These are phyloP conservation scores for Calypte anna DNA, from an alignment of 2,113 vertebrate species.

Conservation along the genomic window DNA sequence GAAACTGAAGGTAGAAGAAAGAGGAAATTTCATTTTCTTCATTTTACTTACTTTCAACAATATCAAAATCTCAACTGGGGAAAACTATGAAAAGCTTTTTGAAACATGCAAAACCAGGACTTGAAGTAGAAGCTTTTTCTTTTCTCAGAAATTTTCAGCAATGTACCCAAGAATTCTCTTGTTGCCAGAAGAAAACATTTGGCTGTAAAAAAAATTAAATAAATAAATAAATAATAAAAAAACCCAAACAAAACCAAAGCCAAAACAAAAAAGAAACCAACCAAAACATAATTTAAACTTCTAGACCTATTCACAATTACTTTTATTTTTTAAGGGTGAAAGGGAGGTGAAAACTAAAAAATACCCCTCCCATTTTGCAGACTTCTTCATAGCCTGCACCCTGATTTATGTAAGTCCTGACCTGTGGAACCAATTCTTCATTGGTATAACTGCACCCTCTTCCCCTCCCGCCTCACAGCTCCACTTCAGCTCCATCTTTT, in stretches of 20 bases:
- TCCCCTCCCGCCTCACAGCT: background rate
- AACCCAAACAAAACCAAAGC: background rate
- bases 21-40: background rate
- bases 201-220: background rate
- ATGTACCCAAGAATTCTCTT: background rate
- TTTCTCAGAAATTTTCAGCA: background rate
- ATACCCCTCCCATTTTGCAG: background rate
- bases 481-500: background rate
- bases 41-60: background rate
- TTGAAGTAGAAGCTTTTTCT: background rate
- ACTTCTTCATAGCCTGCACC: background rate
- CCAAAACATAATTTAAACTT: background rate
- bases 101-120: background rate
- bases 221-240: too few species aligned
- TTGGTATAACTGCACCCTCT: background rate
- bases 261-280: background rate
- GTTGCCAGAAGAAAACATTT: background rate
- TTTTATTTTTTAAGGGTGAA: background rate
- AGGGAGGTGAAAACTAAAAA: background rate
- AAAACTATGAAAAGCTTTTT: background rate
- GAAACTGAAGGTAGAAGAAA: background rate
- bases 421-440: background rate
- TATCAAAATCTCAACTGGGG: background rate
- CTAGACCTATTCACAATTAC: background rate
- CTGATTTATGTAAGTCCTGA: background rate